Evolutionary conservation across 2,113 vertebrate species (phyloP).

Genomic region (Phocoena sinus): DNA sequence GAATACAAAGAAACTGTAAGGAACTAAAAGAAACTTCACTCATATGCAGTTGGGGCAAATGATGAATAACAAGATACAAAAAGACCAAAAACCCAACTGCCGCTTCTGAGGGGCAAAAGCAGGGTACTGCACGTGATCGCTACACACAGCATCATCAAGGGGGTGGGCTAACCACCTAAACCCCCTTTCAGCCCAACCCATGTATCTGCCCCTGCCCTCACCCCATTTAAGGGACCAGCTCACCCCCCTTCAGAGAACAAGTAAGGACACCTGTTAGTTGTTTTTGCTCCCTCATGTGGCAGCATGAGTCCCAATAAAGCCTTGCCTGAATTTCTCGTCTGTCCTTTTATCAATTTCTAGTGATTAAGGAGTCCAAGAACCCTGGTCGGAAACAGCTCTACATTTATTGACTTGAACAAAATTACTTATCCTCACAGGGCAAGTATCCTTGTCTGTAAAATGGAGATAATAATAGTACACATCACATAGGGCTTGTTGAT

Average conservation of each 20-base stretch:
- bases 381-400: neutral
- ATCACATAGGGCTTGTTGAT: neutral
- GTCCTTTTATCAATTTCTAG: neutral
- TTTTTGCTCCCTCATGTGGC: neutral
- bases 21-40: neutral
- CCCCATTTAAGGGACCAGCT: neutral
- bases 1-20: neutral
- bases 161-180: neutral
- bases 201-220: neutral
- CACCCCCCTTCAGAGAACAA: neutral
- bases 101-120: neutral
- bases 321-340: neutral
- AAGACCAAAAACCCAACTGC: neutral
- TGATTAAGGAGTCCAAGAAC: neutral
- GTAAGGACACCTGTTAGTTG: neutral
- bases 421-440: neutral
- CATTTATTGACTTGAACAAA: neutral
- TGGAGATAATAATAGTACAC: neutral
- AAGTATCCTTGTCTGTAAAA: neutral
- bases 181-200: neutral
- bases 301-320: neutral
- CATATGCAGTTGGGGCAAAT: too few species aligned
- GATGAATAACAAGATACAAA: neutral
- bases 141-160: neutral
- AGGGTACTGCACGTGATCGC: rapidly evolving